A percentile compares a stretch with the other conserved stretches of the same genome.
phyloP scores from a whole-genome alignment of 2,888 invertebrate genomes.

The Gibbula magus region DNA sequence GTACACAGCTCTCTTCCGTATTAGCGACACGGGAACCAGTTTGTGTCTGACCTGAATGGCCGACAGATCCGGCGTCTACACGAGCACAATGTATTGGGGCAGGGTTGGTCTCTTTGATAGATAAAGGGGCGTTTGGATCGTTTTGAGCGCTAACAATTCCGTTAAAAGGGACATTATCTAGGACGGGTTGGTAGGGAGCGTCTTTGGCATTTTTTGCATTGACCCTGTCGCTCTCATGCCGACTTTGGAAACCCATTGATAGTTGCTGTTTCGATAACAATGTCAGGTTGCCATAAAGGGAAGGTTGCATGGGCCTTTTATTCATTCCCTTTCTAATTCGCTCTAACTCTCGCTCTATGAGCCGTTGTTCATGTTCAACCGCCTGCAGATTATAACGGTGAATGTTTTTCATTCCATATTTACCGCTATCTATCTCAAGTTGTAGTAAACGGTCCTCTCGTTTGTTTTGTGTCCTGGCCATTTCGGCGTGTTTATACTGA shows the following conservation, averaged over 20 bases:
- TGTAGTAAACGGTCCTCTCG: conserved; percentile 47
- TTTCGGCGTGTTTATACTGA: conserved; percentile 33
- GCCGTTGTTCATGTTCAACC: not conserved
- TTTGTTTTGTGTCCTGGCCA: conserved; percentile 47
- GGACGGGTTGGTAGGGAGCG: too few relatives aligned
- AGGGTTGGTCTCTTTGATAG: too few relatives aligned
- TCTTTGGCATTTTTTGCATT: not conserved
- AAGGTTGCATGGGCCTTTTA: not conserved
- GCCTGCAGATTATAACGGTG: not conserved
- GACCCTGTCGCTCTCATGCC: not conserved
- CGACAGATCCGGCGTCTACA: too few relatives aligned
- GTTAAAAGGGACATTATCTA: not conserved
- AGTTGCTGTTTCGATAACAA: not conserved
- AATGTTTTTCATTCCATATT: conserved; percentile 31
- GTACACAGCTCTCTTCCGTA: too few relatives aligned
- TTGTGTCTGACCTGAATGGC: too few relatives aligned
- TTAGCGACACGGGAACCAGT: too few relatives aligned
- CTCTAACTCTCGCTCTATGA: not conserved
- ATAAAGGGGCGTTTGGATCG: not conserved
- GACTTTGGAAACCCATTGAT: not conserved
- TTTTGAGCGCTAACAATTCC: not conserved
- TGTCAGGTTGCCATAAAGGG: not conserved
- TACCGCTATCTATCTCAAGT: conserved; percentile 36
- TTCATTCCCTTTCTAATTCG: conserved; percentile 14
- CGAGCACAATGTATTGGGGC: too few relatives aligned